phyloP scores from a whole-genome alignment of 2,797 vertebrate genomes.

The Enteromius treurensis region DNA sequence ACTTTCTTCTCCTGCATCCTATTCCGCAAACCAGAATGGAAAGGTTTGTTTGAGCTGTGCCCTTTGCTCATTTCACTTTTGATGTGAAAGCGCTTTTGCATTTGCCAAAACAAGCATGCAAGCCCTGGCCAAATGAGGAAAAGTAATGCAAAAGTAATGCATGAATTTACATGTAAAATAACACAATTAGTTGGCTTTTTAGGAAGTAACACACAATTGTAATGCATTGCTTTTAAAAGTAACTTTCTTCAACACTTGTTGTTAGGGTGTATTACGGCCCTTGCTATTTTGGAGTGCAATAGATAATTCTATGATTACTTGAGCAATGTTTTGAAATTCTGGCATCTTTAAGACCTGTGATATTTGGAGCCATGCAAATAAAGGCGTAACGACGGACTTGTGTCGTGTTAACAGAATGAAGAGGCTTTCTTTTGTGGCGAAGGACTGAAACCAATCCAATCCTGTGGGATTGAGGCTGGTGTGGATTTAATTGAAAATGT shows the following conservation, averaged over 20 bases:
- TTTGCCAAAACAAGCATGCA: background rate
- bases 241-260: background rate
- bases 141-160: background rate
- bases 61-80: no score
- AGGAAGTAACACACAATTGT: background rate
- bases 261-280: background rate
- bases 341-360: background rate
- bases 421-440: background rate
- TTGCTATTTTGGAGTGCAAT: background rate
- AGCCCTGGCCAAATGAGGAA: background rate
- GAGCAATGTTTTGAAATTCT: background rate
- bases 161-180: background rate
- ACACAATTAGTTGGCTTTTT: background rate
- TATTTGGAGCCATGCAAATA: conserved; percentile 13
- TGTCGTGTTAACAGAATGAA: conserved; percentile 12
- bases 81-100: background rate
- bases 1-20: background rate
- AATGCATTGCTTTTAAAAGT: background rate
- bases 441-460: conserved; percentile 30
- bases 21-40: background rate
- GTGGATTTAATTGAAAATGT: conserved; percentile 50
- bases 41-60: background rate
- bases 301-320: background rate
- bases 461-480: conserved; percentile 2
- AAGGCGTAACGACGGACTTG: background rate